Percentiles rank a stretch among this genome's conserved stretches.
Conservation (phyloP, 2,888 invertebrate genomes). For the Campoplex nolae region DNA sequence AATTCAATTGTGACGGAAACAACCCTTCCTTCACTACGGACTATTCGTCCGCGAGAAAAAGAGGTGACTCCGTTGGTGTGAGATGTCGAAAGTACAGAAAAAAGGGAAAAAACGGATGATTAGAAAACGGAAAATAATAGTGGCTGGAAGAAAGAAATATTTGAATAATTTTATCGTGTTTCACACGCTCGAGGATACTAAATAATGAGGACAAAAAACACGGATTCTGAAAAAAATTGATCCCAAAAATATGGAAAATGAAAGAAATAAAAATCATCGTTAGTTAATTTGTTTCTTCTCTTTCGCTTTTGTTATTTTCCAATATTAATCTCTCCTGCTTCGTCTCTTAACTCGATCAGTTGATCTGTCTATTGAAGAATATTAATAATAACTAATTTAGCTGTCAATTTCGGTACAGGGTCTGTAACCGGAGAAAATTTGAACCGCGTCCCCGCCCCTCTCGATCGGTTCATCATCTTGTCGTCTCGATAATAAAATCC, state of each 20-base stretch:
- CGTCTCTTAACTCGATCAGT: conserved; percentile 24
- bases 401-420: conserved; percentile 34
- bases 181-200: conserved; percentile 1
- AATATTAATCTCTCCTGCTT: conserved; percentile 37
- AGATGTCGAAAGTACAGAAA: not conserved
- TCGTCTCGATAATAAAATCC: conserved; percentile 44
- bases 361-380: conserved; percentile 34
- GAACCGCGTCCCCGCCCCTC: conserved; percentile 34
- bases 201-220: not conserved
- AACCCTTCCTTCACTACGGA: conserved; percentile 77
- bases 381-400: conserved; percentile 1
- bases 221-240: not conserved
- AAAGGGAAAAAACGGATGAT: not conserved
- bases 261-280: conserved; percentile 5
- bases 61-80: not conserved
- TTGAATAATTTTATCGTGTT: not conserved
- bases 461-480: conserved; percentile 58
- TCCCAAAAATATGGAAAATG: not conserved
- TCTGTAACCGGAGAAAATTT: conserved; percentile 33
- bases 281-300: not conserved
- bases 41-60: conserved; percentile 76
- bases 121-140: not conserved
- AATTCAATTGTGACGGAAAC: conserved; percentile 84
- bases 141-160: not conserved
- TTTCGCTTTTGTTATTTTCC: conserved; percentile 5